Base-by-base conservation (phyloP, 2,888 invertebrate genomes). In the Drosophila mayaguana region DNA sequence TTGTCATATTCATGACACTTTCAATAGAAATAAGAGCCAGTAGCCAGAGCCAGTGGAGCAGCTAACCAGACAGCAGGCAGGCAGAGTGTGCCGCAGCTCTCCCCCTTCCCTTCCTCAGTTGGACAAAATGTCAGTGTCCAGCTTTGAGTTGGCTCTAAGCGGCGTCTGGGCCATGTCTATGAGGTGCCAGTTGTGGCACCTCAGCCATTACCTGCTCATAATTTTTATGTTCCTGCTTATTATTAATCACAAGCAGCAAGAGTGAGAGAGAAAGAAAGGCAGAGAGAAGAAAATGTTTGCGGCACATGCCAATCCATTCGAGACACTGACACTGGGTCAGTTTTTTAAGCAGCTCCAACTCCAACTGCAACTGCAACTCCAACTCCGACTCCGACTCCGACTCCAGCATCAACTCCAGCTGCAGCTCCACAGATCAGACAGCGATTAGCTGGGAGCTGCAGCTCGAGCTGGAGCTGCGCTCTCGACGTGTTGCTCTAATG, bases 151-250 rank as follows among this genome's bases (percentile, higher is more conserved):
- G 67, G 68, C 59, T 71, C 68, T 32, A 63, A 55, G 60, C 59
- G 82, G 82, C 82, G 85, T 81, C 81, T 72, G 72, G 69, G 62
- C 51, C 72, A 70, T 67, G 81, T 88, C 86, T 83, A 70, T 77
- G 79, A 88, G 85, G 88, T 88, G 90, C 88, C 90, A 86, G 83
- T 83, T 86, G 71, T 89, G 81, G 80, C 88, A 88, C 88, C 83
- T 59, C 38, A 48, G 28, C 48, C 28, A 59, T 59, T 59, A 59
- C 66, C 78, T 67, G 61, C 43, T 18, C 48, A 48, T 59, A 50
- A 59, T 59, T 59, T 59, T 54, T 14, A 38, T 46, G 46, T 46
- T 42, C 36, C 51, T 57, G 85, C 76, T 80, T 79, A 74, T 83
- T 84, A 88, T 81, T 80, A 86, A 86, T 86, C 85, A 88, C 80